Conservation (phyloP, 2,888 invertebrate genomes). For the Gastracanthus pulcherrimus region DNA sequence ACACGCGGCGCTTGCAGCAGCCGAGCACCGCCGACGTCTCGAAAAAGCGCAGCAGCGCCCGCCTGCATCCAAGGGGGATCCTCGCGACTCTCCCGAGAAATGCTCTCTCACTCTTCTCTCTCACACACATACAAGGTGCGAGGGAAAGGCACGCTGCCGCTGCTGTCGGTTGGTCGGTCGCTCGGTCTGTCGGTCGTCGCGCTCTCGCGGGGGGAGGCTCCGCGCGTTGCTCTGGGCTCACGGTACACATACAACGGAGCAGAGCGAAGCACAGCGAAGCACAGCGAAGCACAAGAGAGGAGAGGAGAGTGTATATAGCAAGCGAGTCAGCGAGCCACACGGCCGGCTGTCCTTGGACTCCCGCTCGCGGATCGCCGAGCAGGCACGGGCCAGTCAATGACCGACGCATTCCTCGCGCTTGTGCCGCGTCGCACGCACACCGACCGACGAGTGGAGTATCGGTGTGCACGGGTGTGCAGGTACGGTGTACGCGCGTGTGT, state of each 20-base stretch:
- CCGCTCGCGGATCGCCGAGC: slow-evolving; percentile 73
- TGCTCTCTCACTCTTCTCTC: not conserved
- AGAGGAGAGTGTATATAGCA: not conserved
- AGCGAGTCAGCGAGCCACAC: slow-evolving; percentile 50
- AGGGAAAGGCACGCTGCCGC: slow-evolving; percentile 21
- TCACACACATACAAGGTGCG: not conserved
- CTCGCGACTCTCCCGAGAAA: not conserved
- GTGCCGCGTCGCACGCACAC: not conserved
- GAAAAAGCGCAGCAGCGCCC: not conserved
- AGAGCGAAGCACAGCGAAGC: not conserved
- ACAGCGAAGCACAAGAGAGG: not conserved
- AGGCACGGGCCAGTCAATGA: slow-evolving; percentile 77
- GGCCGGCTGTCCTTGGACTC: slow-evolving; percentile 76
- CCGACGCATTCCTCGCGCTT: slow-evolving; percentile 65
- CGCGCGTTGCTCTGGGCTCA: not conserved
- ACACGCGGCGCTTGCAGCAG: too few species aligned
- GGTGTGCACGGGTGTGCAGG: too few species aligned
- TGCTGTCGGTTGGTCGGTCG: slow-evolving; percentile 61
- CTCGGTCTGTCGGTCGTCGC: slow-evolving; percentile 58
- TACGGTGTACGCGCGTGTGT: too few species aligned
- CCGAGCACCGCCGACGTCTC: too few species aligned
- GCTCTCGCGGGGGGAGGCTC: slow-evolving; percentile 4
- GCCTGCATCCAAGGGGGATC: not conserved
- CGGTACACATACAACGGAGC: not conserved
- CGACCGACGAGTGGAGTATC: too few species aligned